A percentile compares a stretch with the other conserved stretches of the same genome.
These are phyloP conservation scores for Dendrophyllia cribrosa DNA, from an alignment of 64 coral and sea anemone species.

Conservation along the genomic window DNA sequence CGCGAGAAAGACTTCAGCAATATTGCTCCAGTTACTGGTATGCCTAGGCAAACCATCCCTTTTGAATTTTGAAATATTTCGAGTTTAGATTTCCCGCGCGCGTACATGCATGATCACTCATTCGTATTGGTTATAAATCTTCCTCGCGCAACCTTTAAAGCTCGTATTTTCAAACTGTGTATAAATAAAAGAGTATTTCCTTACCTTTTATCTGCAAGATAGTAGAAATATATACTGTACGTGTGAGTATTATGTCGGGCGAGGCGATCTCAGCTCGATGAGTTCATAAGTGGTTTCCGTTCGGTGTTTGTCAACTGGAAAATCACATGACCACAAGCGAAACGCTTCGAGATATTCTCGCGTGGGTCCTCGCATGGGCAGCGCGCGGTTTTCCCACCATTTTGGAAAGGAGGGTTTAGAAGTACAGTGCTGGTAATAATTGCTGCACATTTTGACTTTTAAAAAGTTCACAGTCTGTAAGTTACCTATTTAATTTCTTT, in stretches of 20 bases:
- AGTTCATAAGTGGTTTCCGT: conserved; percentile 20
- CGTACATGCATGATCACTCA: not conserved
- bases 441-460: too few species aligned
- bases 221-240: not conserved
- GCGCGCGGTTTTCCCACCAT: too few species aligned
- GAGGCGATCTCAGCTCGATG: not conserved
- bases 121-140: not conserved
- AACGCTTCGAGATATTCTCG: not conserved
- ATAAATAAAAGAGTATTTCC: not conserved
- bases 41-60: too few species aligned
- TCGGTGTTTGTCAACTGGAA: not conserved
- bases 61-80: not conserved
- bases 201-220: not conserved
- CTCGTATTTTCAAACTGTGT: not conserved
- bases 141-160: not conserved
- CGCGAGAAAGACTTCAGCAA: not conserved
- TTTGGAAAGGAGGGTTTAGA: too few species aligned
- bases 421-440: too few species aligned
- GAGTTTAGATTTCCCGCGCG: conserved; percentile 44
- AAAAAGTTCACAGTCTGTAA: too few species aligned
- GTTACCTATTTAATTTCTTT: too few species aligned
- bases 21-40: not conserved
- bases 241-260: not conserved
- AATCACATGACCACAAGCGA: conserved; percentile 30
- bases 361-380: not conserved